phyloP scores from a whole-genome alignment of 2,113 vertebrate genomes.

The Cinclus mexicanus region DNA sequence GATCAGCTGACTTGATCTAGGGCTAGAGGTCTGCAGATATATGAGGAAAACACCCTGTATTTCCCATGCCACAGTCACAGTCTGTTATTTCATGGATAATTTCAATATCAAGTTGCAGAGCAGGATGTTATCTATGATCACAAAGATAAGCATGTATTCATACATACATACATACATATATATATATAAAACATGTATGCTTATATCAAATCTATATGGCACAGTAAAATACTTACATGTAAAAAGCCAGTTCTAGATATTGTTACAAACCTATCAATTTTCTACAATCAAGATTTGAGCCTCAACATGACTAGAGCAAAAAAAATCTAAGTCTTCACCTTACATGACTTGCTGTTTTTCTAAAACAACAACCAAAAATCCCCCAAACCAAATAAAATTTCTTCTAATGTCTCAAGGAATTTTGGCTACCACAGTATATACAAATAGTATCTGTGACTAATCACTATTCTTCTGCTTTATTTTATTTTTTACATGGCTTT shows the following conservation, averaged over 20 bases:
- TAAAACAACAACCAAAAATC: not conserved
- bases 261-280: not conserved
- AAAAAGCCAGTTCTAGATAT: not conserved
- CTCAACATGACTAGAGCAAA: not conserved
- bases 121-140: not conserved
- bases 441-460: not conserved
- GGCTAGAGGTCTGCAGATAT: not conserved
- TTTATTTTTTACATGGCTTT: not conserved
- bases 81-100: not conserved
- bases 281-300: not conserved
- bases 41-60: not conserved
- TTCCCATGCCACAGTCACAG: not conserved
- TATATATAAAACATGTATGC: accelerated
- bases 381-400: not conserved
- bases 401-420: not conserved
- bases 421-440: not conserved
- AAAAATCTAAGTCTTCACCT: not conserved
- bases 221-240: not conserved
- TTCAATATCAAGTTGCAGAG: not conserved
- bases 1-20: not conserved
- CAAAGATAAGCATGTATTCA: accelerated
- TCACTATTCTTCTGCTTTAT: not conserved
- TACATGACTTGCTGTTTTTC: not conserved
- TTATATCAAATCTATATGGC: not conserved
- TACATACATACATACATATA: accelerated